Evolutionary conservation across 2,888 invertebrate genomes (phyloP).

Genomic region (Imbricaverruca yamaguchii): DNA sequence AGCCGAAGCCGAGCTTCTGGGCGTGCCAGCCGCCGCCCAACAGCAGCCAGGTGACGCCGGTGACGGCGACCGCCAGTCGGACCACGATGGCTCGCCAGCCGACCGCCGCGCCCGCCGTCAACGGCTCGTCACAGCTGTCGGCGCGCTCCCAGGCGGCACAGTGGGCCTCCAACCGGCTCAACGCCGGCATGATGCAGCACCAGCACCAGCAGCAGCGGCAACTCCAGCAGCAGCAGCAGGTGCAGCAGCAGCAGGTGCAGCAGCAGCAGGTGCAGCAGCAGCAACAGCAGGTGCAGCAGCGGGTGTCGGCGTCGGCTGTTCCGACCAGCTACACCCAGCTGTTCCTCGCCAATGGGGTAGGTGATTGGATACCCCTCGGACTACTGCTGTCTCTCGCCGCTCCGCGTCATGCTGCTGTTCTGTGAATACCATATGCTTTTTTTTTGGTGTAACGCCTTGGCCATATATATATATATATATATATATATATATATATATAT

Average conservation of each 20-base stretch:
- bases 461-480: no score
- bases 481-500: no score
- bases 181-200: neutral
- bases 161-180: constrained; percentile 1
- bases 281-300: neutral
- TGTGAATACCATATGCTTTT: no score
- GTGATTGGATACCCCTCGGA: neutral
- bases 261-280: constrained; percentile 6
- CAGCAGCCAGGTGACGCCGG: constrained; percentile 46
- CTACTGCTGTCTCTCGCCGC: no score
- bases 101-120: constrained; percentile 36
- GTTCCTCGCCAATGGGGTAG: neutral
- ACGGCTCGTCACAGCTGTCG: neutral
- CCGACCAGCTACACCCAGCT: neutral
- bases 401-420: no score
- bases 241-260: neutral
- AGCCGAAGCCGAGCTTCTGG: constrained; percentile 22
- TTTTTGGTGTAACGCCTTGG: no score
- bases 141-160: neutral
- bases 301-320: neutral
- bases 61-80: constrained; percentile 37
- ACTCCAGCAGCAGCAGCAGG: neutral
- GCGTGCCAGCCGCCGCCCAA: constrained; percentile 39
- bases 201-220: neutral
- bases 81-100: constrained; percentile 40